These are phyloP conservation scores for Chydorus sphaericus DNA, from an alignment of 2,888 invertebrate species.

Conservation along the genomic window DNA sequence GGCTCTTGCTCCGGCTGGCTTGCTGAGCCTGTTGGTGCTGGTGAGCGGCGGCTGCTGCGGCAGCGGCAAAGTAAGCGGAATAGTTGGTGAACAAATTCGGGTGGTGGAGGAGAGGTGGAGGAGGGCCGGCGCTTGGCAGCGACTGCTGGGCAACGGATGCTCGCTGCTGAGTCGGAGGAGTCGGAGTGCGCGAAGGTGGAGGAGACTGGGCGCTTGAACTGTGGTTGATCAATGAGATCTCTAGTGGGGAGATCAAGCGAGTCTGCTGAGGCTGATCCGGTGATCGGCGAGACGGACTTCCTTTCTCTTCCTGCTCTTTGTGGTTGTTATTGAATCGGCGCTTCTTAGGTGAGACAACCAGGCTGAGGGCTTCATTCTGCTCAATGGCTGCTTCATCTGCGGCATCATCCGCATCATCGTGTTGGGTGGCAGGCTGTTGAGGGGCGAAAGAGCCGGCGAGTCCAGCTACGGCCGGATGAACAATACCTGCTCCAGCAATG, in stretches of 20 bases:
- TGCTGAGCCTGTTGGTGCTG: constrained; percentile 42
- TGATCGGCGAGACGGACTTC: constrained; percentile 21
- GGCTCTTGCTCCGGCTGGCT: constrained; percentile 24
- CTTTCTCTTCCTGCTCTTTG: constrained; percentile 41
- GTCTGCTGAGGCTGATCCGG: constrained; percentile 7
- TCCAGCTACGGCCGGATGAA: not conserved
- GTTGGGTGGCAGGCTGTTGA: constrained; percentile 19
- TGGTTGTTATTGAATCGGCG: constrained; percentile 88
- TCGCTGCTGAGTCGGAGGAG: constrained; percentile 78
- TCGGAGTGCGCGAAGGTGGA: constrained; percentile 48
- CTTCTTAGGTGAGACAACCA: constrained; percentile 90
- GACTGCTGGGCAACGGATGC: constrained; percentile 42
- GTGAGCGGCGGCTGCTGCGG: constrained; percentile 47
- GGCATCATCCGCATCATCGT: constrained; percentile 72
- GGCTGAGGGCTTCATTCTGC: constrained; percentile 83
- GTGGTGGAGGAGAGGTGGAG: constrained; percentile 28
- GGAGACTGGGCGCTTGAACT: constrained; percentile 42
- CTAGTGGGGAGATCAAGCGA: not conserved
- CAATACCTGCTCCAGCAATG: constrained; percentile 21
- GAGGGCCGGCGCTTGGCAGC: not conserved
- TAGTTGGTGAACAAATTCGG: constrained; percentile 85
- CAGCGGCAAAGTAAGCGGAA: constrained; percentile 52
- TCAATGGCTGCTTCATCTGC: constrained; percentile 38
- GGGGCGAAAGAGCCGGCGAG: constrained; percentile 12
- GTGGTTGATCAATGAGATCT: constrained; percentile 17